Percentiles rank a stretch among this genome's conserved stretches.
Evolutionary conservation across 2,113 vertebrate species (phyloP).

Genomic region (Xerus inauris): DNA sequence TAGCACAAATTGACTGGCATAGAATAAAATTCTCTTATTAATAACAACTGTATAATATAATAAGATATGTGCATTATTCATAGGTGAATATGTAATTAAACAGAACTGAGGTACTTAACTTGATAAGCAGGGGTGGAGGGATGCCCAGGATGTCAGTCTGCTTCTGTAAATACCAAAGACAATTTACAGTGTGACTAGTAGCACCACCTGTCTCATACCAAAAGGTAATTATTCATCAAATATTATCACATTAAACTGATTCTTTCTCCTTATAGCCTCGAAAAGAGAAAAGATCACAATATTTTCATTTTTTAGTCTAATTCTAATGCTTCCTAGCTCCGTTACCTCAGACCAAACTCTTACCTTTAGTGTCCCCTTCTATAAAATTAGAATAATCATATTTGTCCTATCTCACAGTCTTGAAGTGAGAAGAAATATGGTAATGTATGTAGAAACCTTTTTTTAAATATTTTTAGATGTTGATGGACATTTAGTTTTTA

Average conservation of each 20-base stretch:
- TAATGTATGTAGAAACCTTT: background rate
- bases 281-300: conserved; percentile 17
- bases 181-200: conserved; percentile 37
- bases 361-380: background rate
- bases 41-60: conserved; percentile 4
- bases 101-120: conserved; percentile 26
- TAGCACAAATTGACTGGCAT: background rate
- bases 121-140: background rate
- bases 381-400: conserved; percentile 34
- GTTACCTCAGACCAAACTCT: background rate
- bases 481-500: no score
- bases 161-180: conserved; percentile 38
- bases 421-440: conserved; percentile 31
- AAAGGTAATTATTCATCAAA: conserved; percentile 42
- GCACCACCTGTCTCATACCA: background rate
- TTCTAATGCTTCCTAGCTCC: background rate
- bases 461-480: no score
- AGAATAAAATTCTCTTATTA: conserved; percentile 27
- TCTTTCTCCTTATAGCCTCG: background rate
- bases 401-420: background rate
- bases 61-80: conserved; percentile 15
- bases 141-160: background rate
- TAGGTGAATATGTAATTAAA: conserved; percentile 43
- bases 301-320: background rate
- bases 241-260: conserved; percentile 27